phyloP scores from a whole-genome alignment of 1,140 invertebrate genomes.

The Carposina sasakii region DNA sequence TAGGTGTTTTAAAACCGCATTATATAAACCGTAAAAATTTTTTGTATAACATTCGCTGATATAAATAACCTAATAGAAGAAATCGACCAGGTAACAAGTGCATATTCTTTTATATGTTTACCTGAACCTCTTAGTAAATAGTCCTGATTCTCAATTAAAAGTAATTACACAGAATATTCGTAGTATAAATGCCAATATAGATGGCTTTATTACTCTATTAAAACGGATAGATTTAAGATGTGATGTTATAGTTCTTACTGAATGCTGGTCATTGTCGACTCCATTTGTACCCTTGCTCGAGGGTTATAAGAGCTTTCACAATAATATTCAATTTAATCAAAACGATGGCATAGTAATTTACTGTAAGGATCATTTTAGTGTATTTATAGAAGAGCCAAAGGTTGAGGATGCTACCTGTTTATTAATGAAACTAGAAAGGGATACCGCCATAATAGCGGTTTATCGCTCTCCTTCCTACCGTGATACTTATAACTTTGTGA shows the following conservation, averaged over 20 bases:
- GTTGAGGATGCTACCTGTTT: background rate
- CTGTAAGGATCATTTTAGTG: background rate
- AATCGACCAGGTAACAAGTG: too few species aligned
- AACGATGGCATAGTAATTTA: background rate
- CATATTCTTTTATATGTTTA: too few species aligned
- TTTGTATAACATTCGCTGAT: too few species aligned
- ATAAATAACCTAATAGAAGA: too few species aligned
- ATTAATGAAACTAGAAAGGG: background rate
- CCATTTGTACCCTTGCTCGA: background rate
- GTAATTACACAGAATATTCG: too few species aligned
- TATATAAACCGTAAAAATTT: too few species aligned
- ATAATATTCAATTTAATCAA: background rate
- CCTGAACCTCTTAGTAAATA: too few species aligned
- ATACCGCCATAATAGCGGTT: background rate
- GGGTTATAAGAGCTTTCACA: background rate
- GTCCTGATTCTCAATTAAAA: too few species aligned
- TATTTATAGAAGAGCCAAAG: background rate
- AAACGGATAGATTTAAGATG: too few species aligned
- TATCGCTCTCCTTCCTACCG: background rate
- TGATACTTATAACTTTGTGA: background rate
- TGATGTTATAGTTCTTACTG: background rate
- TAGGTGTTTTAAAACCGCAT: too few species aligned
- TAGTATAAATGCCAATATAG: too few species aligned
- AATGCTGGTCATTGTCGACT: background rate
- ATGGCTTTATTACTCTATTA: too few species aligned